A percentile compares a stretch with the other conserved stretches of the same genome.
phyloP scores from a whole-genome alignment of 2,888 invertebrate genomes.

The Acrobasis consociella region DNA sequence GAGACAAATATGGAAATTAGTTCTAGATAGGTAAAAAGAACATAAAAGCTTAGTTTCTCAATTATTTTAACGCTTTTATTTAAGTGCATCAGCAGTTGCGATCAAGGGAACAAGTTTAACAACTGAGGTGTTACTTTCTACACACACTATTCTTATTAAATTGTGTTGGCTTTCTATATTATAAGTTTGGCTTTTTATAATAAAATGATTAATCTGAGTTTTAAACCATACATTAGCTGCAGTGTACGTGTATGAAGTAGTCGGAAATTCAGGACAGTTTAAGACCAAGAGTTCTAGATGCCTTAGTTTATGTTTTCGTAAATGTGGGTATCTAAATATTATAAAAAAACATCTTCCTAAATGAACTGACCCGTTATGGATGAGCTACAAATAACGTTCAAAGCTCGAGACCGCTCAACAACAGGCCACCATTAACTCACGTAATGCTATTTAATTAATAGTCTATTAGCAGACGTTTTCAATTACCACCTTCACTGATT shows the following conservation, averaged over 20 bases:
- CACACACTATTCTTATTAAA: too few species aligned
- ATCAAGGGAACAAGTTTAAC: too few species aligned
- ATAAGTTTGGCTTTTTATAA: too few species aligned
- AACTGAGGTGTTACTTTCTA: too few species aligned
- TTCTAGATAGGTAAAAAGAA: conserved; percentile 6
- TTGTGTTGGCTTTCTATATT: too few species aligned
- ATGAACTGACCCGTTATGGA: background rate
- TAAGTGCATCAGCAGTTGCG: background rate
- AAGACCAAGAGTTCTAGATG: too few species aligned
- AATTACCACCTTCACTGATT: conserved; percentile 73
- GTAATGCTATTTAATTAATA: conserved; percentile 78
- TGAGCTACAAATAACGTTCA: conserved; percentile 39
- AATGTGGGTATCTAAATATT: too few species aligned
- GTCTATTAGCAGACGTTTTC: conserved; percentile 74
- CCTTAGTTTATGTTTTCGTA: too few species aligned
- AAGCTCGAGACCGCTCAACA: conserved; percentile 48
- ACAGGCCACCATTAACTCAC: conserved; percentile 67
- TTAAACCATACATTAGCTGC: too few species aligned
- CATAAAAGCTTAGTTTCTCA: background rate
- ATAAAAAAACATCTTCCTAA: background rate
- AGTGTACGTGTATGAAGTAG: too few species aligned
- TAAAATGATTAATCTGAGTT: too few species aligned
- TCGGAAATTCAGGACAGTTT: too few species aligned
- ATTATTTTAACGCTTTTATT: background rate
- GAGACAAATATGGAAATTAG: conserved; percentile 9